phyloP scores from a whole-genome alignment of 2,797 vertebrate genomes.

The Fistularia commersonii region DNA sequence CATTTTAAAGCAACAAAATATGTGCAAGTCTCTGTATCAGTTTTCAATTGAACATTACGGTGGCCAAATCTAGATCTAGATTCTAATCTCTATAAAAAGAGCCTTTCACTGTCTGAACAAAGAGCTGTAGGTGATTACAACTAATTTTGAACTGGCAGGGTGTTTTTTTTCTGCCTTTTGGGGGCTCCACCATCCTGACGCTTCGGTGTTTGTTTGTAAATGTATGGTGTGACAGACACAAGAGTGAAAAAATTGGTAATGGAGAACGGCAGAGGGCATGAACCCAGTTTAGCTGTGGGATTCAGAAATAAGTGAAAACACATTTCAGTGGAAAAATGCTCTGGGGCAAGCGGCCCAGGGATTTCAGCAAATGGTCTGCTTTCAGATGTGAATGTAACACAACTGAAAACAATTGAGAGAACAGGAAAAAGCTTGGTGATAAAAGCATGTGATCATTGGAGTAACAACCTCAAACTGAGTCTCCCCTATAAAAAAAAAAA shows the following conservation, averaged over 20 bases:
- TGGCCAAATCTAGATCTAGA: constrained; percentile 17
- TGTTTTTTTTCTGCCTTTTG: not conserved
- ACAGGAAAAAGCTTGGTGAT: constrained; percentile 4
- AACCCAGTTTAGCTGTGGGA: constrained; percentile 33
- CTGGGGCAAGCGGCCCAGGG: constrained; percentile 28
- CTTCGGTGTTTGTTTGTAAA: constrained; percentile 25
- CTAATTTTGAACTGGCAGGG: not conserved
- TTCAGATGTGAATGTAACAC: constrained; percentile 43
- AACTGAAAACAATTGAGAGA: constrained; percentile 14
- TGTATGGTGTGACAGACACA: constrained; percentile 19
- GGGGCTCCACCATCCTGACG: constrained; percentile 10
- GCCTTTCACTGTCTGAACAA: constrained; percentile 4
- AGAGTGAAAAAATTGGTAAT: constrained; percentile 22
- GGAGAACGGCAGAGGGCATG: constrained; percentile 27
- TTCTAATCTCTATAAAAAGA: constrained; percentile 9
- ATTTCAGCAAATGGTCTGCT: constrained; percentile 47
- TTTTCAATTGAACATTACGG: constrained; percentile 8
- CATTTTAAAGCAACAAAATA: constrained; percentile 13
- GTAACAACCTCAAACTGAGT: constrained; percentile 10
- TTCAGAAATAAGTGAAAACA: constrained; percentile 60
- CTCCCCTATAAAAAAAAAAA: no score
- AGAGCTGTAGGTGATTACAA: not conserved
- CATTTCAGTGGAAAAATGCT: constrained; percentile 59
- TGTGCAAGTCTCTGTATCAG: constrained; percentile 7
- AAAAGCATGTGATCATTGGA: constrained; percentile 35